These are phyloP conservation scores for Anolis sagrei DNA, from an alignment of 2,113 vertebrate species.

Conservation along the genomic window DNA sequence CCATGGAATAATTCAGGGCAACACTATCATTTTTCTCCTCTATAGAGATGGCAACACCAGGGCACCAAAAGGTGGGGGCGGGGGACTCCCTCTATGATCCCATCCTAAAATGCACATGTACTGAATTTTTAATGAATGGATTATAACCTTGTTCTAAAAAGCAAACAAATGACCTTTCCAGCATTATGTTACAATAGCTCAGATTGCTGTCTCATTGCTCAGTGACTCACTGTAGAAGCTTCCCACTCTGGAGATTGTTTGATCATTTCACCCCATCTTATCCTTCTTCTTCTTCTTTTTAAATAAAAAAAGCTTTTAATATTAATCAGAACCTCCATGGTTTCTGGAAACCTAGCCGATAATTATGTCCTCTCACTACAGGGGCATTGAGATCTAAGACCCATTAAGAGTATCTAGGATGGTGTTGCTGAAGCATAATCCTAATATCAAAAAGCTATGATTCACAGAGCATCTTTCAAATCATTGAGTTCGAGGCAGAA, in stretches of 20 bases:
- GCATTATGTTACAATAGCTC: constrained; percentile 16
- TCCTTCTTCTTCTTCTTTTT: not conserved
- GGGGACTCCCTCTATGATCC: not conserved
- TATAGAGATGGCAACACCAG: not conserved
- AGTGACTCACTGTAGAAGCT: constrained; percentile 45
- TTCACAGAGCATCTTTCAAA: not conserved
- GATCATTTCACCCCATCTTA: not conserved
- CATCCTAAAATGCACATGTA: constrained; percentile 13
- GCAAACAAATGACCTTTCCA: constrained; percentile 51
- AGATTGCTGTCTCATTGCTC: constrained; percentile 48
- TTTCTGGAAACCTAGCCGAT: constrained; percentile 51
- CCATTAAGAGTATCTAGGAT: not conserved
- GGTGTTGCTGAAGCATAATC: not conserved
- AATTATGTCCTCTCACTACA: constrained; percentile 36
- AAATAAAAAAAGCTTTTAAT: constrained; percentile 9
- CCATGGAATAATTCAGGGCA: not conserved
- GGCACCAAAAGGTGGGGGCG: constrained; percentile 13
- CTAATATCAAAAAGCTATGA: constrained; percentile 3
- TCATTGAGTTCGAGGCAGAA: not conserved
- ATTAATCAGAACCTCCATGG: constrained; percentile 35
- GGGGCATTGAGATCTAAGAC: constrained; percentile 24
- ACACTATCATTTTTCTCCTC: not conserved
- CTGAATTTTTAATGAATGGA: constrained; percentile 73
- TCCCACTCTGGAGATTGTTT: constrained; percentile 34
- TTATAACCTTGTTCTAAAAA: constrained; percentile 54